Evolutionary conservation across 2,797 vertebrate genomes (phyloP), one percentile per base, ranked within the genome.

Genomic region (Clarias platycephalus): DNA sequence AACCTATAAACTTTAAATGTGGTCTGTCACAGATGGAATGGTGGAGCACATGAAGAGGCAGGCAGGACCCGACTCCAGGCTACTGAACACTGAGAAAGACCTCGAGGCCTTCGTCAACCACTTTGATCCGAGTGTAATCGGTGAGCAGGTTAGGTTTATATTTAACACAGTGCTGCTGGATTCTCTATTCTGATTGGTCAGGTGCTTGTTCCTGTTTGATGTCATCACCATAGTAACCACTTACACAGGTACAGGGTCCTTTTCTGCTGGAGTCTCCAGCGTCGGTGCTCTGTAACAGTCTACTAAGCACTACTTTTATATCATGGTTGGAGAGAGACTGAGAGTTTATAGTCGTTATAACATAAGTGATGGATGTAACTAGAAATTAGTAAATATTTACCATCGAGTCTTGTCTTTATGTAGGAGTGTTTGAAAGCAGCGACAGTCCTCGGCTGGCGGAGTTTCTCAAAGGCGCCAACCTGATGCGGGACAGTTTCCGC

Each of bases 401-500:
- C 24, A 8, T 9, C 9, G 9, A 2, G 22, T 40, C 22, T 81
- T 16, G 44, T 81, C 24, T 67, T 55, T 28, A 3, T 72, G 16
- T 83, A 95, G 94, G 94, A 60, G 91, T 95, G 87, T 94, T 95
- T 76, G 87, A 93, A 57, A 91, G 89, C 58, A 6, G 58, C 0
- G 89, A 90, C 57, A 91, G 91, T 24, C 24, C 89, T 68, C 82
- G 57, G 71, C 86, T 93, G 66, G 15, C 88, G 0, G 94, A 95
- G 91, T 95, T 94, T 28, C 87, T 94, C 31, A 93, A 91, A 74
- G 94, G 93, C 10, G 94, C 95, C 0, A 88, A 53, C 67, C 83
- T 93, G 53, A 89, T 96, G 74, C 92, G 95, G 64, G 93, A 94
- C 24, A 92, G 92, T 88, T 95, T 95, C 88, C 90, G 94, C 40